phyloP scores from a whole-genome alignment of 64 coral and sea anemone genomes.

The Stichodactyla helianthus region DNA sequence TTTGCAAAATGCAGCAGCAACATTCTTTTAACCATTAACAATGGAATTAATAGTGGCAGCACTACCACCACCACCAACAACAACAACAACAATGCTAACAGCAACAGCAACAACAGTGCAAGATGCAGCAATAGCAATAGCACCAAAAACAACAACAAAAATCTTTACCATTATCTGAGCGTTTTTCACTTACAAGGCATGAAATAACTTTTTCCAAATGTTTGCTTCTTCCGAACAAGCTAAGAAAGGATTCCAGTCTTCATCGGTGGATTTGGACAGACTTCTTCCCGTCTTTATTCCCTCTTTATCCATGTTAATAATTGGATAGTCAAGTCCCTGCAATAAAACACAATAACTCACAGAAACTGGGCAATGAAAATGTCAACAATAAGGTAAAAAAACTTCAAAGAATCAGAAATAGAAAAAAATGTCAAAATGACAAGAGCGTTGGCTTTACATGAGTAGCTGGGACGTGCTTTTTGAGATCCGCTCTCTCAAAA shows the following conservation, averaged over 20 bases:
- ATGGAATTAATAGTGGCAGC: not conserved
- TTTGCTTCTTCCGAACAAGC: constrained; percentile 35
- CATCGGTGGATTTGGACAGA: constrained; percentile 32
- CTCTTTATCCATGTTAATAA: constrained; percentile 27
- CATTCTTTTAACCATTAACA: too few species aligned
- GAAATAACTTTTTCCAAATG: constrained; percentile 48
- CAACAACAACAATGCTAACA: not conserved
- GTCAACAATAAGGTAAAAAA: not conserved
- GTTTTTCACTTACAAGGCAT: constrained; percentile 29
- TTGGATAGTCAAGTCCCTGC: constrained; percentile 49
- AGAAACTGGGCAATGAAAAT: not conserved
- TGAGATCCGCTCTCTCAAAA: constrained; percentile 17
- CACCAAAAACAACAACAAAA: not conserved
- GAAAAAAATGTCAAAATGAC: not conserved
- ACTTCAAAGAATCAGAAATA: not conserved
- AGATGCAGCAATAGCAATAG: too few species aligned
- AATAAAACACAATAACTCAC: not conserved
- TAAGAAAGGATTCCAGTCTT: constrained; percentile 45
- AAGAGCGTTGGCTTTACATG: not conserved
- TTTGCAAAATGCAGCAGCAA: too few species aligned
- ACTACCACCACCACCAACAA: not conserved
- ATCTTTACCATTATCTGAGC: not conserved
- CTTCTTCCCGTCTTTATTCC: constrained; percentile 31
- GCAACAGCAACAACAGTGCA: not conserved
- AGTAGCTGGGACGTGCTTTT: constrained; percentile 17